Base-by-base conservation (phyloP, 2,797 vertebrate genomes). In the Gallirallus australis region DNA sequence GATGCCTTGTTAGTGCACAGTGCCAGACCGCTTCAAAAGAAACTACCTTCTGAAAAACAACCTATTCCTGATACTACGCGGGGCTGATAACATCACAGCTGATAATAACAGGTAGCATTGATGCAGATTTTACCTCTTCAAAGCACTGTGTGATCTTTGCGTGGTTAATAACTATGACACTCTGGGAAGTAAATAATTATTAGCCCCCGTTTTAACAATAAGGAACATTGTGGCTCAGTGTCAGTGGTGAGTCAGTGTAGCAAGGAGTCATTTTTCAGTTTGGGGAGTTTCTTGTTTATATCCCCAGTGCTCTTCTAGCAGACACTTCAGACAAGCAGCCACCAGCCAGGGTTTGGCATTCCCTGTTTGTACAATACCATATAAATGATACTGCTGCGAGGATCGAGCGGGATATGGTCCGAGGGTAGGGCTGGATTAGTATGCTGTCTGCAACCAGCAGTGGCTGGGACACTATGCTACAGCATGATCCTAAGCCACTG, bases 1-100 rank as follows among this genome's bases (percentile, higher is more conserved):
- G 71, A 65, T 54, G 54, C 47, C 66, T 86, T 64, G 65, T 50
- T 63, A 90, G 70, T 4, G 5, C 59, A 66, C 0, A 0, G 39
- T 82, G 52, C 54, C 80, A 93, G 59, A 75, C 25, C 57, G 73
- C 82, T 92, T 91, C 89, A 78, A 57, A 45, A 83, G 73, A 91
- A 83, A 76, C 37, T 33, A 61, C 54, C 52, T 79, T 84, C 66
- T 83, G 82, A 72, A 42, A 92, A 82, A 68, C 53, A 85, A 71
- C 82, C 21, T 76, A 23, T 81, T 92, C 33, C 40, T 82, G 42
- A 56, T 86, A 60, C 57, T 86, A 61, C 39, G 35, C 4, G 54
- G 56, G 50, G 37, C 72, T 83, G 86, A 45, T 68, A 71, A 45
- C 64, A 89, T 70, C 64, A 31, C 63, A 66, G 63, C 42, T 70